phyloP scores from a whole-genome alignment of 1,140 invertebrate species.

The Tribolium madens region DNA sequence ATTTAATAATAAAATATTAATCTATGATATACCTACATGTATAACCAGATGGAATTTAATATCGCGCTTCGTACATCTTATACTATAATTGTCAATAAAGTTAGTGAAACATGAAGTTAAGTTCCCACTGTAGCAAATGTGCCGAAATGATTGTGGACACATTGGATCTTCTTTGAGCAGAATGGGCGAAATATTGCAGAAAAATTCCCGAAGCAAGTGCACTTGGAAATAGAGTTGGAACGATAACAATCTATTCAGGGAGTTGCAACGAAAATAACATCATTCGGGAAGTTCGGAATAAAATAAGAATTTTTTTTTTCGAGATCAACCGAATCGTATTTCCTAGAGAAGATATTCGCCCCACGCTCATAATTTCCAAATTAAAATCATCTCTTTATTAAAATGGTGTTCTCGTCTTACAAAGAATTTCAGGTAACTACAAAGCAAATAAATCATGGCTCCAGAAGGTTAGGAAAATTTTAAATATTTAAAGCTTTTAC shows the following conservation, averaged over 20 bases:
- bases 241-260: constrained; percentile 14
- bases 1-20: no score
- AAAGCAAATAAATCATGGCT: background rate
- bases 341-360: background rate
- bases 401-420: background rate
- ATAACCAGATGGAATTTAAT: no score
- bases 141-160: background rate
- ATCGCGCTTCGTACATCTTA: no score
- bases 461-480: background rate
- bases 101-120: background rate
- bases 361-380: background rate
- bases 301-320: background rate
- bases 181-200: background rate
- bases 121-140: background rate
- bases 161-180: background rate
- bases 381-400: constrained; percentile 10
- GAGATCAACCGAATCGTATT: background rate
- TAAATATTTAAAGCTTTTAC: background rate
- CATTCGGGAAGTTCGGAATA: constrained; percentile 5
- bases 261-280: constrained; percentile 17
- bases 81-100: no score
- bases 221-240: background rate
- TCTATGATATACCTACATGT: no score
- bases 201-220: constrained; percentile 3
- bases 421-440: background rate